Base-by-base conservation (phyloP, 1,140 invertebrate species). In the Eupristina koningsbergeri region DNA sequence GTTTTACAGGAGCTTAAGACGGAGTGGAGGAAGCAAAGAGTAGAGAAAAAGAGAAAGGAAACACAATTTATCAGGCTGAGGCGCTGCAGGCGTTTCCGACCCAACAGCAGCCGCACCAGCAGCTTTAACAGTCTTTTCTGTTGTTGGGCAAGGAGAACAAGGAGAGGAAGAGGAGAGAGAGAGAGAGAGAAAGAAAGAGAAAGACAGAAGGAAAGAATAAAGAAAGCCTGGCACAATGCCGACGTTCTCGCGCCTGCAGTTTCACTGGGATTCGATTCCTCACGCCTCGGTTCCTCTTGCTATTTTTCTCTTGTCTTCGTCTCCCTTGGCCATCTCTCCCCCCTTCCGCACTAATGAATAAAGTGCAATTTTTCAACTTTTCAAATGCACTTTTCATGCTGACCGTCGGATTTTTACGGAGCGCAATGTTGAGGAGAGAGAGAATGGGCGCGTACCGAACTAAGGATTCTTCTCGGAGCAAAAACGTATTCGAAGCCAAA, bases 221-320 rank as follows among this genome's bases (percentile, higher is more conserved):
- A 73, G 31, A 71, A 61, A 19, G 26, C 17, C 58, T 75, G 80
- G 80, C 69, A 81, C 50, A 63, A 58, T 81, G 78, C 63, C 63
- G 41, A 58, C 41, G 73, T 74, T 74, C 73, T 47, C 41, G 26
- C 26, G 34, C 58, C 41, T 47, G 77, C 77, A 79, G 77, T 34
- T 47, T 71, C 47, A 47, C 47, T 77, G 31, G 47, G 31, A 58
- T 50, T 39, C 47, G 74, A 61, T 61, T 77, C 74, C 76, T 78
- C 76, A 39, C 76, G 76, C 76, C 58, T 78, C n/a, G 17, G 6
- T n/a, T 53, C 47, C 50, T 58, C 73, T 41, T 50, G 11, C 17
- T 29, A 19, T 71, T 41, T 26, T 71, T 22, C 67, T 71, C 34
- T 41, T 71, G 34, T 71, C 9, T 50, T 15, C 7, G 3, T 6